These are phyloP conservation scores for Gymnodraco acuticeps DNA, from an alignment of 2,797 vertebrate genomes.

Conservation along the genomic window DNA sequence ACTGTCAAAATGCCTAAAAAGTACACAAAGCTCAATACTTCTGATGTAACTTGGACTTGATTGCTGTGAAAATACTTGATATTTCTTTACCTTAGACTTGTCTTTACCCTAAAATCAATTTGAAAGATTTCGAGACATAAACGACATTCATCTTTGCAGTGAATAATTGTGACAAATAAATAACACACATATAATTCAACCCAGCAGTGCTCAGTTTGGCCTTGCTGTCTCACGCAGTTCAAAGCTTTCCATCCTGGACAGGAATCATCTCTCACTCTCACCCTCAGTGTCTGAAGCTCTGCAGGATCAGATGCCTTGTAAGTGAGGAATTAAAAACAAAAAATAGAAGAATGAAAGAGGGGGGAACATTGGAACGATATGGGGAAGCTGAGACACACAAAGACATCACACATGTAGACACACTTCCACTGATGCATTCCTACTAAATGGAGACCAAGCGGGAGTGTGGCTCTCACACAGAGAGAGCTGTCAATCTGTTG, in stretches of 20 bases:
- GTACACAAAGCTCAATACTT: neutral
- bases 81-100: neutral
- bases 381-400: constrained; percentile 44
- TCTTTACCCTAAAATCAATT: neutral
- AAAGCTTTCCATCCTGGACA: constrained; percentile 54
- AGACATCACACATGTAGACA: constrained; percentile 39
- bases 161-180: neutral
- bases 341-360: constrained; percentile 63
- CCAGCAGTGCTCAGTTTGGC: constrained; percentile 15
- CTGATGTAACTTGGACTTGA: neutral
- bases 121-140: neutral
- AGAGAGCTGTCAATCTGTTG: constrained; percentile 70
- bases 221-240: constrained; percentile 48
- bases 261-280: constrained; percentile 57
- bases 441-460: constrained; percentile 78
- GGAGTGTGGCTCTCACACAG: constrained; percentile 66
- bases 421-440: constrained; percentile 65
- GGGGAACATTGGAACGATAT: constrained; percentile 49
- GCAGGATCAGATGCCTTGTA: constrained; percentile 68
- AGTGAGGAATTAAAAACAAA: constrained; percentile 74
- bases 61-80: neutral
- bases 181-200: constrained; percentile 8
- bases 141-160: neutral
- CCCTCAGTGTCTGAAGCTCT: constrained; percentile 50
- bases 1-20: neutral